These are phyloP conservation scores for Zeugodacus cucurbitae DNA, from an alignment of 1,140 invertebrate genomes.

Conservation along the genomic window DNA sequence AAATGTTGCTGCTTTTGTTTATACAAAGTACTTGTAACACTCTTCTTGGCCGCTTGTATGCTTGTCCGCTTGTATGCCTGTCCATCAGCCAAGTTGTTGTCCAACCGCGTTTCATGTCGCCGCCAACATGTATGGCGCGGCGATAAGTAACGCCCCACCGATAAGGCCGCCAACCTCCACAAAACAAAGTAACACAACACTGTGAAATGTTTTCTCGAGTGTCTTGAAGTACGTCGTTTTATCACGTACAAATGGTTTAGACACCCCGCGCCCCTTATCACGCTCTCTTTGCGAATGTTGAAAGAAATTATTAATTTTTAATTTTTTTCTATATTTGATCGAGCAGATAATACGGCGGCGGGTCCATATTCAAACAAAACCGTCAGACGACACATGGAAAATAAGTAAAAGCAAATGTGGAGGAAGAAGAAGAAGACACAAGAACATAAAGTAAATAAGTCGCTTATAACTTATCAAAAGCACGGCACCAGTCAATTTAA, in stretches of 20 bases:
- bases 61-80: neutral
- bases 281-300: neutral
- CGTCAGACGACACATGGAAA: neutral
- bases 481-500: neutral
- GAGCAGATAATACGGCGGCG: neutral
- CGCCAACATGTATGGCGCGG: neutral
- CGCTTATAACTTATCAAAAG: neutral
- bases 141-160: conserved; percentile 26
- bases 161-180: neutral
- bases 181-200: neutral
- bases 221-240: neutral
- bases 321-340: neutral
- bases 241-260: conserved; percentile 5
- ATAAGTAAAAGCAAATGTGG: neutral
- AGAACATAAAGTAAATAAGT: neutral
- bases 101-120: conserved; percentile 26
- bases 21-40: neutral
- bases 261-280: neutral
- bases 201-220: neutral
- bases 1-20: neutral
- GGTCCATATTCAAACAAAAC: neutral
- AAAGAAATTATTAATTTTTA: conserved; percentile 11
- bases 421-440: neutral
- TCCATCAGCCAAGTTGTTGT: neutral
- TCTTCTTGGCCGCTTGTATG: neutral